A percentile compares a stretch with the other conserved stretches of the same genome.
These are phyloP conservation scores for Eleginops maclovinus DNA, from an alignment of 2,113 vertebrate genomes.

Conservation along the genomic window DNA sequence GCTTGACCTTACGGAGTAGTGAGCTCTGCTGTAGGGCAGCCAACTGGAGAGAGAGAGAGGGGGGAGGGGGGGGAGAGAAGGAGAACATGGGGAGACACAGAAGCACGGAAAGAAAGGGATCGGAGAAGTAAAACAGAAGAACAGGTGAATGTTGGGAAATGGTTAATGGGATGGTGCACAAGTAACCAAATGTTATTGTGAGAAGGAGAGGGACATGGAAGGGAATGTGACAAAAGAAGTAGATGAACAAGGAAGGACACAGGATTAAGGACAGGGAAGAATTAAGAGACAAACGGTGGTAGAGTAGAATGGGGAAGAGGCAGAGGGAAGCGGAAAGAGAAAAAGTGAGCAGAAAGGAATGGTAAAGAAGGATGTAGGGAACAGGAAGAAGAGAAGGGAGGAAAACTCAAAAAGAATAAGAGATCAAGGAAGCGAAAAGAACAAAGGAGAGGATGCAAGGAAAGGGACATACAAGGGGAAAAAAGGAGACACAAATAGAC, in stretches of 20 bases:
- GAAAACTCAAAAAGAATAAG: conserved; percentile 62
- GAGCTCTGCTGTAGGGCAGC: conserved; percentile 93
- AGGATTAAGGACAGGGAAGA: conserved; percentile 3
- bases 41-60: conserved; percentile 84
- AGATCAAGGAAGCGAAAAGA: conserved; percentile 56
- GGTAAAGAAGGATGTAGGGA: background rate
- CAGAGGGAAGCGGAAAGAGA: background rate
- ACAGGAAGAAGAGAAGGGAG: conserved; percentile 23
- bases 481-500: conserved; percentile 65
- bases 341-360: background rate
- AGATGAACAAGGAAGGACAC: background rate
- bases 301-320: background rate
- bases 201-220: background rate
- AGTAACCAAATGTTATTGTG: conserved; percentile 1
- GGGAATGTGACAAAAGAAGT: background rate
- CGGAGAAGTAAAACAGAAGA: conserved; percentile 16
- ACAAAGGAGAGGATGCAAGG: conserved; percentile 41
- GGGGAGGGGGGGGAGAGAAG: conserved; percentile 35
- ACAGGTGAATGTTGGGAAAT: background rate
- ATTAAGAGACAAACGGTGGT: conserved; percentile 3
- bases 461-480: conserved; percentile 58
- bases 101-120: conserved; percentile 20
- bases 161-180: conserved; percentile 6
- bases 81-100: conserved; percentile 47
- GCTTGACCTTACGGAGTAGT: conserved; percentile 96